Percentiles rank a stretch among this genome's conserved stretches.
Evolutionary conservation across 2,888 invertebrate species (phyloP).

Genomic region (Drosophila mayaguana): DNA sequence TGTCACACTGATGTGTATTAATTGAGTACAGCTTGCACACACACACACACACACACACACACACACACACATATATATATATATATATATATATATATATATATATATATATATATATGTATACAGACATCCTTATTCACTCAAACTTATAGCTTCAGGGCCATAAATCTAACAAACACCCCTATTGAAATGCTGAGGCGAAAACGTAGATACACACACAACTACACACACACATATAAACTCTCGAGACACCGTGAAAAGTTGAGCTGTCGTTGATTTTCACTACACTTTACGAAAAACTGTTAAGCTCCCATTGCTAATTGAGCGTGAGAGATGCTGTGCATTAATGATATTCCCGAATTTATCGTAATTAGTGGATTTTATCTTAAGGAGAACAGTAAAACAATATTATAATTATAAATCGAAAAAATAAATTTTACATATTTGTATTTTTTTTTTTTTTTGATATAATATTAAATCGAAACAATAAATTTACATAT

Average conservation of each 20-base stretch:
- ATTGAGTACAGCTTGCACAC: slow-evolving; percentile 71
- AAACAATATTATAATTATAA: no score
- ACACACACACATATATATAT: slow-evolving; percentile 9
- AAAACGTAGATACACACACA: slow-evolving; percentile 28
- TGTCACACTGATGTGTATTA: slow-evolving; percentile 81
- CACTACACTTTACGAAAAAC: slow-evolving; percentile 32
- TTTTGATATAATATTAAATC: no score
- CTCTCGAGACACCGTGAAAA: slow-evolving; percentile 18
- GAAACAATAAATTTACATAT: no score
- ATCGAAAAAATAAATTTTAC: no score
- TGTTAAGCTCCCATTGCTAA: neutral
- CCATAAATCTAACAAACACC: slow-evolving; percentile 73
- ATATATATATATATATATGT: no score
- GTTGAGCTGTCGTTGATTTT: slow-evolving; percentile 38
- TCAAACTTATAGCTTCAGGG: slow-evolving; percentile 42
- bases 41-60: slow-evolving; percentile 6
- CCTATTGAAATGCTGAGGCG: slow-evolving; percentile 36
- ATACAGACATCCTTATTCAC: slow-evolving; percentile 19
- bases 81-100: no score
- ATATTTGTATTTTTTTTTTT: no score
- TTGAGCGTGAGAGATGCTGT: no score
- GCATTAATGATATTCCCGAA: neutral
- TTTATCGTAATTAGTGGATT: neutral
- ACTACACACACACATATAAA: neutral
- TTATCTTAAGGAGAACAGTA: no score